A percentile compares a stretch with the other conserved stretches of the same genome.
phyloP scores from a whole-genome alignment of 1,140 invertebrate species.

The Zaprionus davidi region DNA sequence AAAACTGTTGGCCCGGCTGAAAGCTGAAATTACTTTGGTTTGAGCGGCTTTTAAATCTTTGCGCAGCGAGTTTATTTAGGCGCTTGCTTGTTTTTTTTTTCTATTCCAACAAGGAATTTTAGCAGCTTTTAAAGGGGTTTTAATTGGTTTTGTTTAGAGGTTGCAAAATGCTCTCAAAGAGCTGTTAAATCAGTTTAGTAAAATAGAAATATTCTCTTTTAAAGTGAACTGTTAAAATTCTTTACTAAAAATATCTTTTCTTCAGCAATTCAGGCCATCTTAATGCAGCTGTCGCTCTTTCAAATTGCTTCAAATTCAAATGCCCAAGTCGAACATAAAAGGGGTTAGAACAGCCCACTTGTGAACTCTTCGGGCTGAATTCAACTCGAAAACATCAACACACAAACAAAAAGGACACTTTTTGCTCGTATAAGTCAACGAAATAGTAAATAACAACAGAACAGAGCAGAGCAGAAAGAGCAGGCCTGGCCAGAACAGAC shows the following conservation, averaged over 20 bases:
- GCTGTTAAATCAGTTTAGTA: no score
- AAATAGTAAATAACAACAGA: slow-evolving; percentile 77
- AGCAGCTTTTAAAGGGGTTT: neutral
- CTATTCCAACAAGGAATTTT: neutral
- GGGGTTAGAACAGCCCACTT: slow-evolving; percentile 35
- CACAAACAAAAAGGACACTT: slow-evolving; percentile 55
- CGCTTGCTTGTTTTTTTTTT: slow-evolving; percentile 47
- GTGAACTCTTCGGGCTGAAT: slow-evolving; percentile 10
- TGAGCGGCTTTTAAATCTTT: slow-evolving; percentile 62
- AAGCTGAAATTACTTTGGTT: slow-evolving; percentile 72
- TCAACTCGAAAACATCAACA: slow-evolving; percentile 13
- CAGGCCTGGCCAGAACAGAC: slow-evolving; percentile 27
- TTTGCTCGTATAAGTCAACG: slow-evolving; percentile 49
- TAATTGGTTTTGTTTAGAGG: slow-evolving; percentile 1
- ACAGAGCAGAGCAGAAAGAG: slow-evolving; percentile 34
- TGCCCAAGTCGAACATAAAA: slow-evolving; percentile 24
- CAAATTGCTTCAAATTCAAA: slow-evolving; percentile 29
- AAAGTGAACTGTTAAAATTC: no score
- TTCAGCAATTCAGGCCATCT: neutral
- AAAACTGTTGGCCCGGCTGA: slow-evolving; percentile 67
- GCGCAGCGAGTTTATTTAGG: slow-evolving; percentile 64
- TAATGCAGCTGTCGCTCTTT: neutral
- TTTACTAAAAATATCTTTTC: no score
- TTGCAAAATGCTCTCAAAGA: neutral
- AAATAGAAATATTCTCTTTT: no score